phyloP scores from a whole-genome alignment of 2,888 invertebrate genomes.

The Lamellibrachia satsuma region DNA sequence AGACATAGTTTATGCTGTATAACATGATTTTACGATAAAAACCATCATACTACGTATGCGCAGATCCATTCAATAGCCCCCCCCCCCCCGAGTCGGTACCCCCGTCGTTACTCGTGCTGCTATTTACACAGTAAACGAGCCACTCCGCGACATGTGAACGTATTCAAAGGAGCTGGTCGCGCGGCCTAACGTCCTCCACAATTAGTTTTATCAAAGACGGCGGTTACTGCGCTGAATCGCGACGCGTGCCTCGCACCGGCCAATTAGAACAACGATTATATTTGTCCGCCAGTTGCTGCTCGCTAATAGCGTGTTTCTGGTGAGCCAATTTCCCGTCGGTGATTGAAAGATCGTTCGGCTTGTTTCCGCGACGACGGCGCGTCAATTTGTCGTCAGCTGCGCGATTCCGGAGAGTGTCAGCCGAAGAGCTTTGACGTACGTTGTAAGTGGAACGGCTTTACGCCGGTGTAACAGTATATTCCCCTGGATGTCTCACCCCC shows the following conservation, averaged over 20 bases:
- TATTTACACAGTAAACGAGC: slow-evolving; percentile 6
- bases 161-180: not conserved
- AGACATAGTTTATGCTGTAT: no score
- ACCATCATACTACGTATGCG: no score
- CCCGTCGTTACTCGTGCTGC: not conserved
- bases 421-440: not conserved
- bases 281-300: slow-evolving; percentile 13
- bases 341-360: slow-evolving; percentile 17
- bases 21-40: no score
- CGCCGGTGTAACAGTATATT: not conserved
- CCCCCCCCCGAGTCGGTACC: not conserved
- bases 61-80: not conserved
- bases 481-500: no score
- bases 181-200: not conserved
- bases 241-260: not conserved
- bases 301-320: slow-evolving; percentile 13
- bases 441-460: not conserved
- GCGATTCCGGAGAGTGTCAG: not conserved
- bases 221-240: not conserved
- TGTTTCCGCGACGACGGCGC: not conserved
- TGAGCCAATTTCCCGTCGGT: slow-evolving; percentile 11
- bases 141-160: not conserved
- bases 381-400: slow-evolving; percentile 17
- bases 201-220: not conserved
- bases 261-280: slow-evolving; percentile 13